Conservation (phyloP, 1,140 invertebrate genomes). For the Lasioglossum albipes region DNA sequence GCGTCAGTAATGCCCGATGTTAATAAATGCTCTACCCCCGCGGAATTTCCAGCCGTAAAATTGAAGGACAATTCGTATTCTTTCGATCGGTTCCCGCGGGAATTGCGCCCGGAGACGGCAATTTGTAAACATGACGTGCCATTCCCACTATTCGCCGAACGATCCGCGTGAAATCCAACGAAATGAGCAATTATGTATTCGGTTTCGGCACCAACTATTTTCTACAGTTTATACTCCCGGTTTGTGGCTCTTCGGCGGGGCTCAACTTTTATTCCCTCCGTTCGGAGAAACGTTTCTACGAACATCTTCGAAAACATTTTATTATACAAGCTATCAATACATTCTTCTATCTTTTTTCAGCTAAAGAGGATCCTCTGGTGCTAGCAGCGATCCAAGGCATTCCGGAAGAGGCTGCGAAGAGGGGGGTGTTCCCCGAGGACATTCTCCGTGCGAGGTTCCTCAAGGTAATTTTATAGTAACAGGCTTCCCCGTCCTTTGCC, state of each 20-base stretch:
- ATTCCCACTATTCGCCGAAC: neutral
- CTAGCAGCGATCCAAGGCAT: conserved; percentile 87
- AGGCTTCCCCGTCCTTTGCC: neutral
- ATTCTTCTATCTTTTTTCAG: conserved; percentile 70
- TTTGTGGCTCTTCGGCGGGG: too few species aligned
- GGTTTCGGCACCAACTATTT: neutral
- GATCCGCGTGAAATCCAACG: neutral
- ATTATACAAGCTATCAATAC: too few species aligned
- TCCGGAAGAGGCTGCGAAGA: conserved; percentile 86
- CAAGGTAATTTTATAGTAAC: conserved; percentile 80
- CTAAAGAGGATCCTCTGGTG: conserved; percentile 86
- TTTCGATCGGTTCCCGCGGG: neutral
- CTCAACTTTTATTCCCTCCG: too few species aligned
- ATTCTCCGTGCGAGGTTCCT: conserved; percentile 91
- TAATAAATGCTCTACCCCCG: conserved; percentile 27
- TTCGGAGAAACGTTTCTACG: too few species aligned
- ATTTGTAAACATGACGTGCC: neutral
- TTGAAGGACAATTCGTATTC: neutral
- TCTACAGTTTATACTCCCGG: too few species aligned
- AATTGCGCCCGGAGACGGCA: neutral
- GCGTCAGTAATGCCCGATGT: conserved; percentile 10
- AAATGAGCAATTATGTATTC: neutral
- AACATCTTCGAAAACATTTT: too few species aligned
- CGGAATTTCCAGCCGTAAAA: conserved; percentile 20
- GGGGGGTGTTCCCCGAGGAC: conserved; percentile 93